phyloP scores from a whole-genome alignment of 2,113 vertebrate species.

The Microcebus murinus region DNA sequence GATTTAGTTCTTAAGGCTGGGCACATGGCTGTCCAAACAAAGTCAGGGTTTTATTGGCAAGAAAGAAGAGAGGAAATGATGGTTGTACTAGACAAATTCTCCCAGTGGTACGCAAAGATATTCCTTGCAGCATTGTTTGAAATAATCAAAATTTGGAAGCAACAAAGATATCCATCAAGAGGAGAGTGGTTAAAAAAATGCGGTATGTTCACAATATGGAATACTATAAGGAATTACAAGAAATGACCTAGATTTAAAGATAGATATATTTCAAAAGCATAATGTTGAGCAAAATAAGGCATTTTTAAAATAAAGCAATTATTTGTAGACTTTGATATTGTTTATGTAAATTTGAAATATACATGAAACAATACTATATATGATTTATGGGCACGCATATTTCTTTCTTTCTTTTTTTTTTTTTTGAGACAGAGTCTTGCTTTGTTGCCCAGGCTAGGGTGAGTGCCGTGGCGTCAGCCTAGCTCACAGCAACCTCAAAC shows the following conservation, averaged over 20 bases:
- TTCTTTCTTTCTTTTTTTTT: not conserved
- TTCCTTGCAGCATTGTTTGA: not conserved
- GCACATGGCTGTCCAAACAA: not conserved
- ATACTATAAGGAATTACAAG: not conserved
- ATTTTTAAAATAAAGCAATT: not conserved
- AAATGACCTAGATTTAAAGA: not conserved
- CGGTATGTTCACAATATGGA: not conserved
- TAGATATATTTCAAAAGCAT: not conserved
- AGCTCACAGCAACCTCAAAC: no score
- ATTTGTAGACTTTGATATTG: not conserved
- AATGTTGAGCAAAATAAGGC: not conserved
- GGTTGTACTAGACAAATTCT: not conserved
- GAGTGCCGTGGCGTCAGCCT: no score
- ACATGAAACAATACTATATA: not conserved
- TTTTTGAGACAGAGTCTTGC: no score
- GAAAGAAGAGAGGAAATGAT: not conserved
- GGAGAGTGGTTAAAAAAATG: not conserved
- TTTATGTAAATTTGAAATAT: not conserved
- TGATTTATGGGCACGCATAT: not conserved
- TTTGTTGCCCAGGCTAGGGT: no score
- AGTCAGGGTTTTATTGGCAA: not conserved
- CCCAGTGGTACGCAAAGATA: not conserved
- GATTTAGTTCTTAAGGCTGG: not conserved
- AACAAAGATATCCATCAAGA: not conserved
- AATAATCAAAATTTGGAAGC: not conserved